Base-by-base conservation (phyloP, 2,888 invertebrate genomes). In the Anthophora plumipes region DNA sequence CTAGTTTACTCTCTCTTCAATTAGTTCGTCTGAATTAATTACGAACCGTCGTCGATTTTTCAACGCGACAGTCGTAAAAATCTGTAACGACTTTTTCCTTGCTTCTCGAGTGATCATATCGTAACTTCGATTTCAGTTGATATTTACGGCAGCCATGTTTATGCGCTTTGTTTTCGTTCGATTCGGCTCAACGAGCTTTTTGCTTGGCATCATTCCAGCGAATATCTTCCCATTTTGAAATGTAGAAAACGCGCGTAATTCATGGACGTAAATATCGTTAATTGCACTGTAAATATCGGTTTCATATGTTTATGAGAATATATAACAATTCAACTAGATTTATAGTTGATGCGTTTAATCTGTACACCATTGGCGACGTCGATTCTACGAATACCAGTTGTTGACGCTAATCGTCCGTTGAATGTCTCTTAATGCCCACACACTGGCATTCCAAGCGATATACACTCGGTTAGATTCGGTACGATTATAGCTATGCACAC, bases 401-500 rank as follows among this genome's bases (percentile, higher is more conserved):
- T 46, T 14, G 20, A 54, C 43, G n/a, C 20, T 22, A 48, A 20
- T 60, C 61, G 20, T 46, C 54, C 37, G 6, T 48, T 55, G 25
- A 20, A 63, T 55, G 55, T 31, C 71, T 20, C 37, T 48, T 39
- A 48, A 41, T 20, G 20, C 11, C 22, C 22, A n/a, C n/a, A 63
- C 50, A 63, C 39, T 17, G 8, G 31, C 41, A 22, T 48, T 63
- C 46, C 7, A 39, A 22, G 8, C n/a, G 20, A 25, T 55, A 31
- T 17, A 63, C 57, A 48, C 41, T 48, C 41, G 71, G 41, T 48
- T 57, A 55, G 37, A 71, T 76, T 76, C 55, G 71, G 37, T 55
- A 57, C 25, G 50, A 60, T 74, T 39, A 61, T 52, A 41, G 17
- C 61, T 39, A 25, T 20, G 20, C 43, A 46, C 12, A n/a, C 20